Conservation (phyloP, 2,113 vertebrate genomes). For the Mobula birostris region DNA sequence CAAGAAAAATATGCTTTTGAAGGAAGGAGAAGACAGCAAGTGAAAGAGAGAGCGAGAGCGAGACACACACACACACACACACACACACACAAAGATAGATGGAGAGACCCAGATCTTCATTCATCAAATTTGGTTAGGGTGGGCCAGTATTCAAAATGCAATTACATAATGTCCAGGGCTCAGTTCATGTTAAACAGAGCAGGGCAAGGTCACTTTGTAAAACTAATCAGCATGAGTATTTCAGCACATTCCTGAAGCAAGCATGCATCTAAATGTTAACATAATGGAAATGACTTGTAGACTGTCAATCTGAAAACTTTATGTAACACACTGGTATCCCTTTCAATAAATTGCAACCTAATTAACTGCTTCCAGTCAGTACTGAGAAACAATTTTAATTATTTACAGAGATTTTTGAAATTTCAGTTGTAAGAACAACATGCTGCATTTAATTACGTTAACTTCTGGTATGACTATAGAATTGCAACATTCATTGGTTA, state of each 20-base stretch:
- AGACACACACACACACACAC: neutral
- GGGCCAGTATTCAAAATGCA: neutral
- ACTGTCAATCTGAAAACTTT: neutral
- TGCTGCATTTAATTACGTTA: neutral
- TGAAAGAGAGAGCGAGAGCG: neutral
- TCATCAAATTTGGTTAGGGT: neutral
- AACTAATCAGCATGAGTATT: neutral
- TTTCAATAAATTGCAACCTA: neutral
- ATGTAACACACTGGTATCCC: neutral
- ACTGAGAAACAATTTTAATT: neutral
- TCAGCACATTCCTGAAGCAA: neutral
- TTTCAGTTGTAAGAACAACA: neutral
- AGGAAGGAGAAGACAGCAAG: neutral
- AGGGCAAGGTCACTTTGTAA: neutral
- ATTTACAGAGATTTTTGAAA: conserved; percentile 1
- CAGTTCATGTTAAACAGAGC: neutral
- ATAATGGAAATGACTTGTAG: neutral
- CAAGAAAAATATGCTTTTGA: neutral
- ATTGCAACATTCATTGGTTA: neutral
- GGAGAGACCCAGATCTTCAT: neutral
- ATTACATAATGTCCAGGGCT: neutral
- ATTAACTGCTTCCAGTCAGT: neutral
- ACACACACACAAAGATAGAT: too few relatives aligned
- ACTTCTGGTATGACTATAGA: neutral
- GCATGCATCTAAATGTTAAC: neutral